Base-by-base conservation (phyloP, 2,888 invertebrate species). In the Sinotaia quadrata region DNA sequence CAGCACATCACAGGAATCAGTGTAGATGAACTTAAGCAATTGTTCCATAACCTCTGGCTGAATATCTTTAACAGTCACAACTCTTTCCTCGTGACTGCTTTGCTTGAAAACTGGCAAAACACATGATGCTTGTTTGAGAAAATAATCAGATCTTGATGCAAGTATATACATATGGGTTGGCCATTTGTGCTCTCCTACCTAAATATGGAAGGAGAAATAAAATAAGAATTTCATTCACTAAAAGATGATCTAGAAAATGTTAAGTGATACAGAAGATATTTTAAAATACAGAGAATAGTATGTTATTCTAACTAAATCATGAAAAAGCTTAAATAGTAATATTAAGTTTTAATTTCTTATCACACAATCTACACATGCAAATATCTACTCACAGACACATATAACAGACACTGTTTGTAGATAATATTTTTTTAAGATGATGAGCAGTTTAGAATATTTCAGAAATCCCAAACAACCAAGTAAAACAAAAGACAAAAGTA, bases 81-180 rank as follows among this genome's bases (percentile, higher is more conserved):
- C 83, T 0, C 75, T 73, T 31, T 58, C 73, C 56, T 70, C 41
- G 1, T 44, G 57, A 31, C 67, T 65, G 8, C 29, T 49, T 7
- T 68, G 61, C 2, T 73, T 66, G 0, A 52, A 31, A 15, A 21
- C 49, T 29, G 60, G 21, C 2, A 51, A 34, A 15, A 24, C 36
- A 24, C 54, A 24, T 12, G 58, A 49, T 18, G 84, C 71, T 12
- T 82, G 69, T 63, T 82, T 81, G 37, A 78, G 90, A 8, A 95
- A 90, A 27, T 91, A 91, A 8, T 92, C 91, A 70, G 93, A 92
- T 74, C 91, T 90, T 0, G 91, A 90, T 0, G 92, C 91, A 0
- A 95, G 85, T 61, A 95, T 91, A 85, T 91, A 94, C 76, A 91
- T 91, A 87, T 95, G 95, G 0, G 92, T 93, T 0, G 93, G 91